Evolutionary conservation across 1,140 invertebrate genomes (phyloP).

Genomic region (Thaumatotibia leucotreta): DNA sequence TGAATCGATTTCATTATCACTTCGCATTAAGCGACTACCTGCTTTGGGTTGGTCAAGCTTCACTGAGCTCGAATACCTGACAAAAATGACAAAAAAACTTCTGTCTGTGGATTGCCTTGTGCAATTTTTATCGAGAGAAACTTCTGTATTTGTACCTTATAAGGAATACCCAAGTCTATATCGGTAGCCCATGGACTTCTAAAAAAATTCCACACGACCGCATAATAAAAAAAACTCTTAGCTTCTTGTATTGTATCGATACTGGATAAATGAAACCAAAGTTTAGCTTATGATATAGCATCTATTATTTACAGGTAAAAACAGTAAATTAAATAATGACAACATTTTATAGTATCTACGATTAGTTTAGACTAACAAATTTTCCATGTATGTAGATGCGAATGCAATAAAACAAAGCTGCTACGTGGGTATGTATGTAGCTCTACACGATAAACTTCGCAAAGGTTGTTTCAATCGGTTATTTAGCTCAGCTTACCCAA

Average conservation of each 20-base stretch:
- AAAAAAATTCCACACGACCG: neutral
- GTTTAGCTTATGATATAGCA: neutral
- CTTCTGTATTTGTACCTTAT: neutral
- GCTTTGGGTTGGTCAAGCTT: conserved; percentile 1
- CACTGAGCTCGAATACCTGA: neutral
- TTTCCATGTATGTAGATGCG: no score
- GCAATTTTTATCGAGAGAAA: conserved; percentile 6
- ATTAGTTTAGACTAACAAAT: no score
- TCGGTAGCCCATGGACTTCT: neutral
- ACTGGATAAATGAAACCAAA: neutral
- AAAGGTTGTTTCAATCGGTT: neutral
- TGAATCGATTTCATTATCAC: conserved; percentile 28
- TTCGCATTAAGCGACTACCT: conserved; percentile 11
- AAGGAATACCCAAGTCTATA: neutral
- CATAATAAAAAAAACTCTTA: neutral
- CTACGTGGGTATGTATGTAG: no score
- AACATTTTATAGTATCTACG: no score
- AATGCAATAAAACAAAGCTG: neutral
- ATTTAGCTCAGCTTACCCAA: neutral
- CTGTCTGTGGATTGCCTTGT: neutral
- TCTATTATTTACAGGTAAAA: neutral
- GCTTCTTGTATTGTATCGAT: neutral
- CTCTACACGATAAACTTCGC: neutral
- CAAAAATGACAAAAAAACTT: neutral
- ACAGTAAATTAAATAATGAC: no score